Base-by-base conservation (phyloP, 2,797 vertebrate species). In the Galago senegalensis region DNA sequence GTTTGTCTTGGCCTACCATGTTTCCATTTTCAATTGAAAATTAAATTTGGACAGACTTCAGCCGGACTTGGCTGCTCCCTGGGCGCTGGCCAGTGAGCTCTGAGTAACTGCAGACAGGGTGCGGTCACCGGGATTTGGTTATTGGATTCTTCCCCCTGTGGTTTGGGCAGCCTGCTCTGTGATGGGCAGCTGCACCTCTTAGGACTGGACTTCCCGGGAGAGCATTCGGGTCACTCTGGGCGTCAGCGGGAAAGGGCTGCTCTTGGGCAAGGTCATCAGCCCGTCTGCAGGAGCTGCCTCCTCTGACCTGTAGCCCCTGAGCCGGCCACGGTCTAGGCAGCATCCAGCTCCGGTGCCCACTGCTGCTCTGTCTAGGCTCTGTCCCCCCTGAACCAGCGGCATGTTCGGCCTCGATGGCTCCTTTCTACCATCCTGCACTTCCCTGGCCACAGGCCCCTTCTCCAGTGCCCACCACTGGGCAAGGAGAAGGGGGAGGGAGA, bases 1-100 rank as follows among this genome's bases (percentile, higher is more conserved):
- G 56, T 97, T 97, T 93, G 61, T 61, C 85, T 88, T 80, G 89
- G 81, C 61, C 58, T 40, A 70, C 87, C 89, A 56, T 72, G 70
- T 93, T 92, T 96, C 95, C 96, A 93, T 93, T 95, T 96, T 93
- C 93, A 73, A 69, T 73, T 91, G 94, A 88, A 96, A 60, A 89
- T 92, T 65, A 53, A 60, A 65, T 88, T 75, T 95, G 95, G 93
- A 88, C 34, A 69, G 92, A 89, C 88, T 72, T 80, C 60, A 81
- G 69, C 49, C 58, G 3, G 89, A 56, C 87, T 31, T 0, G 56
- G 17, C 82, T 90, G 77, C 43, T 73, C n/a, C 88, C 80, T 95
- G 95, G 88, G 14, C 8, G 29, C 2, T 1, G 37, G 92, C 95
- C 65, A 80, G 80, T 4, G 17, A 46, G 73, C 75, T 56, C 93